phyloP scores from a whole-genome alignment of 2,888 invertebrate species.

The Epistrophella euchroma region DNA sequence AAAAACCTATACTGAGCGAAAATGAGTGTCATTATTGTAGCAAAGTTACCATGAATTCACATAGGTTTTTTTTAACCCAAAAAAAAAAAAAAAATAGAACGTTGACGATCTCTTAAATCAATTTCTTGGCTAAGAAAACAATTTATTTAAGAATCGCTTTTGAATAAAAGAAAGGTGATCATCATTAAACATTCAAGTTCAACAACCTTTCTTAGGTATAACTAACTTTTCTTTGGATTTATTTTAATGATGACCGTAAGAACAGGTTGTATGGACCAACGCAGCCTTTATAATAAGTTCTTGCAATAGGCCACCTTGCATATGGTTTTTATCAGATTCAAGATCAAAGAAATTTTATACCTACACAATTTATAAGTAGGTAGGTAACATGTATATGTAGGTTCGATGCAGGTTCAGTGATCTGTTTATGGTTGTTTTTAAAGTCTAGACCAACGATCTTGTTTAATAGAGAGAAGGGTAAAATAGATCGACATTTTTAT shows the following conservation, averaged over 20 bases:
- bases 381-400: not conserved
- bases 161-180: not conserved
- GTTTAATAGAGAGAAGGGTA: not conserved
- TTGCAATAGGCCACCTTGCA: not conserved
- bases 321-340: slow-evolving; percentile 1
- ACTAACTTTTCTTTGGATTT: not conserved
- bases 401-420: not conserved
- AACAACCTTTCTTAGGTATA: too few species aligned
- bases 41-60: not conserved
- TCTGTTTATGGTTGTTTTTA: not conserved
- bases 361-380: not conserved
- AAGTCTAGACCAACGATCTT: not conserved
- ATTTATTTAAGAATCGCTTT: not conserved
- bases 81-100: not conserved
- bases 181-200: not conserved
- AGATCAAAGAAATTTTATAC: not conserved
- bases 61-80: not conserved
- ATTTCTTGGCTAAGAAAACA: not conserved
- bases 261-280: not conserved
- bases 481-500: not conserved
- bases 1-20: too few species aligned
- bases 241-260: not conserved
- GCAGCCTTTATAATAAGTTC: not conserved
- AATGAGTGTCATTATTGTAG: not conserved
- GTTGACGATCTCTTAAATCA: not conserved